Conservation (phyloP, 2,797 vertebrate species). For the Clarias laeviceps region DNA sequence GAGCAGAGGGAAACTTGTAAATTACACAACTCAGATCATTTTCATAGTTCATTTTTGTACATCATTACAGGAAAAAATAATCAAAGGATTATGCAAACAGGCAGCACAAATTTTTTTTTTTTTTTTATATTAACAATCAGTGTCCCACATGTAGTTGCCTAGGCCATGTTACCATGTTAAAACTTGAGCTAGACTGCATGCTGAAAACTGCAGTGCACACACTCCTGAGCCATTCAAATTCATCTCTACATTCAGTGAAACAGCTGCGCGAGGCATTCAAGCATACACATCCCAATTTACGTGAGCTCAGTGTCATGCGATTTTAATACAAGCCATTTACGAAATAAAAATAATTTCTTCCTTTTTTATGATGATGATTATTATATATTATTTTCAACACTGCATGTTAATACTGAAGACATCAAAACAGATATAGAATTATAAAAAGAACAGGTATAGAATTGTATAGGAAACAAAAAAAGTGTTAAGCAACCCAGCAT, state of each 20-base stretch:
- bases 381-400: too few relatives aligned
- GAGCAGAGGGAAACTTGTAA: background rate
- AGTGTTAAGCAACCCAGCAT: too few relatives aligned
- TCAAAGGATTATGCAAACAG: background rate
- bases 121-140: background rate
- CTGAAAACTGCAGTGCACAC: background rate
- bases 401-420: too few relatives aligned
- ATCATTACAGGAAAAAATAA: background rate
- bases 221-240: background rate
- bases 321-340: background rate
- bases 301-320: background rate
- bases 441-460: too few relatives aligned
- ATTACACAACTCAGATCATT: background rate
- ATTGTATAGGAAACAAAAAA: too few relatives aligned
- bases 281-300: background rate
- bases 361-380: background rate
- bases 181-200: background rate
- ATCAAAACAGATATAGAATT: too few relatives aligned
- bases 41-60: background rate
- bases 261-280: conserved; percentile 62
- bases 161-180: background rate
- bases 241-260: conserved; percentile 75
- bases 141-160: background rate
- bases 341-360: background rate
- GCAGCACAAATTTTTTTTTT: background rate